Evolutionary conservation across 2,113 vertebrate genomes (phyloP), one percentile per base, ranked within the genome.

Genomic region (Porphyrio hochstetteri): DNA sequence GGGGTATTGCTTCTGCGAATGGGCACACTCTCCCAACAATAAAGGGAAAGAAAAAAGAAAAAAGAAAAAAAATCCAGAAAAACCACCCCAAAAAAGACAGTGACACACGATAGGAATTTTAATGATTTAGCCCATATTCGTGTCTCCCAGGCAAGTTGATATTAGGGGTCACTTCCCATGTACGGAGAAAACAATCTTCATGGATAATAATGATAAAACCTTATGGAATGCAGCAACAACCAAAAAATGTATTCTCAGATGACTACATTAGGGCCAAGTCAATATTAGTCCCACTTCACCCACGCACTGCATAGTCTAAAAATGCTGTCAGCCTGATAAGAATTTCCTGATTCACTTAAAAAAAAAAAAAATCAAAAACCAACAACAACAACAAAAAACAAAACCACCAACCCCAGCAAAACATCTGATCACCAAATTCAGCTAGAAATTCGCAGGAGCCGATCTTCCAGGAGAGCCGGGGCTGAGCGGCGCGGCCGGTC

Each of bases 181-280:
- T 98, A 98, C 82, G 59, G 97, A 97, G 97, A 98, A 98, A 98
- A 97, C 97, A 98, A 97, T 98, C 97, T 98, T 98, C 97, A 88
- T 85, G 97, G 97, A 98, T 97, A 98, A 98, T 98, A 98, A 98
- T 98, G 98, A 98, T 98, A 98, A 98, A 98, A 98, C 97, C 96
- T 98, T 98, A 98, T 97, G 98, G 98, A 98, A 98, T 98, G 98
- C 97, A 98, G 97, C 96, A 98, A 98, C 97, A 98, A 98, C 97
- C 94, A 97, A 98, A 98, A 98, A 98, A 98, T 98, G 98, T 98
- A 98, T 98, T 98, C 98, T 98, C 98, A 72, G 96, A 98, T 98
- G 98, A 98, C 97, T 97, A 80, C 86, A 91, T 92, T 92, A 96
- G 96, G 95, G 98, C 98, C 98, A 98, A 98, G 97, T 96, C 97